phyloP scores from a whole-genome alignment of 2,888 invertebrate genomes.

The Drosophila borealis region DNA sequence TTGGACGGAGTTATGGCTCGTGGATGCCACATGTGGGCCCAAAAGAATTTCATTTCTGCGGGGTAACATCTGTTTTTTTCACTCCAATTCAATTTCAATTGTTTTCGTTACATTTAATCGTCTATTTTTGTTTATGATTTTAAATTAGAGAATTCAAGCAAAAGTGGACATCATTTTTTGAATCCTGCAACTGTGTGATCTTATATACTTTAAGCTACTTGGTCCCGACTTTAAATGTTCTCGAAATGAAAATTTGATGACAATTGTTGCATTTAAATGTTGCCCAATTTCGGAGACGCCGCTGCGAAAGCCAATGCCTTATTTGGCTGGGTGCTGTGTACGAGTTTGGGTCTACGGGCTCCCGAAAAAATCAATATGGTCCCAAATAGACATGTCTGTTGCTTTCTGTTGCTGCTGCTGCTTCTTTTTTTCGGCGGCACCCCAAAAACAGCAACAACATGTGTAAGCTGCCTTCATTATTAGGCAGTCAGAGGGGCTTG shows the following conservation, averaged over 20 bases:
- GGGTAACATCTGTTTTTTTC: slow-evolving; percentile 3
- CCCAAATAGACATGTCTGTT: slow-evolving; percentile 76
- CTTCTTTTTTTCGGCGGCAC: slow-evolving; percentile 30
- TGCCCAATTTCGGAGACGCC: slow-evolving; percentile 61
- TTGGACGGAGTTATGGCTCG: slow-evolving; percentile 46
- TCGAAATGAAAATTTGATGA: slow-evolving; percentile 64
- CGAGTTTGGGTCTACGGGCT: slow-evolving; percentile 17
- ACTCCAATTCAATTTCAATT: neutral
- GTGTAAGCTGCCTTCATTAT: slow-evolving; percentile 78
- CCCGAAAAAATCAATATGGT: slow-evolving; percentile 73
- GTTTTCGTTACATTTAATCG: neutral
- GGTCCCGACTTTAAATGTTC: slow-evolving; percentile 22
- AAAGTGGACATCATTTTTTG: neutral
- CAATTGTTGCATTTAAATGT: slow-evolving; percentile 80
- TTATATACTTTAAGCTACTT: neutral
- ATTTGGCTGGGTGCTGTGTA: slow-evolving; percentile 6
- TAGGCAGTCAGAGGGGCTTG: slow-evolving; percentile 26
- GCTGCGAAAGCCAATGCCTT: slow-evolving; percentile 27
- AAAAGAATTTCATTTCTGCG: slow-evolving; percentile 2
- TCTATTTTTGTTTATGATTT: neutral
- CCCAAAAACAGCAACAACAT: slow-evolving; percentile 67
- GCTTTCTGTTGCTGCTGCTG: slow-evolving; percentile 19
- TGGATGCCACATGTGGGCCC: slow-evolving; percentile 45
- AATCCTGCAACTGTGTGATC: neutral
- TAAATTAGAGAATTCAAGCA: neutral